Evolutionary conservation across 2,113 vertebrate genomes (phyloP).

Genomic region (Nesogale talazaci): DNA sequence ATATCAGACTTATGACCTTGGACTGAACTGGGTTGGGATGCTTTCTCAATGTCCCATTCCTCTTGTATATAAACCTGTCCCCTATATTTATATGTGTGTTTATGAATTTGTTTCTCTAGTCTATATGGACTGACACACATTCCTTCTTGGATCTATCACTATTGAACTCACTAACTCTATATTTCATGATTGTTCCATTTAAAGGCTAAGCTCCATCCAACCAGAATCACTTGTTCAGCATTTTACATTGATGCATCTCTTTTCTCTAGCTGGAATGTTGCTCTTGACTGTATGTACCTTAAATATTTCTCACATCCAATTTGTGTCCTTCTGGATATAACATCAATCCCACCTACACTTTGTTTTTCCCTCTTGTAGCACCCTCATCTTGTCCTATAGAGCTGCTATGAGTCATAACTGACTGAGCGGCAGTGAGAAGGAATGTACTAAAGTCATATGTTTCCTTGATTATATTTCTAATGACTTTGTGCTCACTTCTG

Average conservation of each 20-base stretch:
- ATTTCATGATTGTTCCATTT: not conserved
- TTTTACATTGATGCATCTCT: not conserved
- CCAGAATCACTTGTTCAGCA: not conserved
- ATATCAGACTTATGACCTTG: too few relatives aligned
- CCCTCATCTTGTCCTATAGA: too few relatives aligned
- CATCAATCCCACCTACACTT: fast-evolving
- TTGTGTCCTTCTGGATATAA: not conserved
- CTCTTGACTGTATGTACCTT: not conserved
- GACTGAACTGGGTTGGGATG: too few relatives aligned
- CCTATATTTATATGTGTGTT: too few relatives aligned
- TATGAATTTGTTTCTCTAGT: too few relatives aligned
- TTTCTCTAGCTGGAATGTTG: not conserved
- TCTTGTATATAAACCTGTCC: too few relatives aligned
- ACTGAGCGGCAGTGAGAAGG: too few relatives aligned
- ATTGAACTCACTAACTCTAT: too few relatives aligned
- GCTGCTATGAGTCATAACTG: too few relatives aligned
- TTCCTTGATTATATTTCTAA: not conserved
- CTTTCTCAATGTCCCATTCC: too few relatives aligned
- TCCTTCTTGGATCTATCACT: not conserved
- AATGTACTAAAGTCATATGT: not conserved
- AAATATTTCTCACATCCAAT: not conserved
- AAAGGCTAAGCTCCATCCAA: not conserved
- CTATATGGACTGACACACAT: too few relatives aligned
- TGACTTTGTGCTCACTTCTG: not conserved
- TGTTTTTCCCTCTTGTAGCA: not conserved